phyloP scores from a whole-genome alignment of 2,888 invertebrate species.

The Tuberolachnus salignus region DNA sequence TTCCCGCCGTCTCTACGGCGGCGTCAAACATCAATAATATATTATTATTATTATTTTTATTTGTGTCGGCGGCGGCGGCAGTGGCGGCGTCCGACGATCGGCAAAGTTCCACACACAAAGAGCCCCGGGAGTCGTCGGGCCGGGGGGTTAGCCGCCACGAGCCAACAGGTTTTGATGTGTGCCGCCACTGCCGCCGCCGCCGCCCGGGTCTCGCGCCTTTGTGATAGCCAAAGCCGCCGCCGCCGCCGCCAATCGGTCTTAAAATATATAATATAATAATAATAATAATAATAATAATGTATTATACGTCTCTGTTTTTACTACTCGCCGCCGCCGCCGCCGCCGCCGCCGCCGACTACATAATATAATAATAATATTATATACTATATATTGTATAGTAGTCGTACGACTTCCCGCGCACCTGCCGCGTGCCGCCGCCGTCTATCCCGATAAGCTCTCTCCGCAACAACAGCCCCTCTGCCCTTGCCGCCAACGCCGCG shows the following conservation, averaged over 20 bases:
- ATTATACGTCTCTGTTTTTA: slow-evolving; percentile 42
- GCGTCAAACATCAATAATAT: not conserved
- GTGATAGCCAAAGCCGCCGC: slow-evolving; percentile 18
- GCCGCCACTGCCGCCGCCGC: slow-evolving; percentile 49
- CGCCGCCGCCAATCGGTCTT: slow-evolving; percentile 35
- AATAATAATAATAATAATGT: slow-evolving; percentile 23
- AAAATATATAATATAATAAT: slow-evolving; percentile 40
- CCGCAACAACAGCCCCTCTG: no score
- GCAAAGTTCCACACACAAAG: slow-evolving; percentile 53
- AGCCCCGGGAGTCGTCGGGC: slow-evolving; percentile 8
- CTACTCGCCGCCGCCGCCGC: slow-evolving; percentile 20
- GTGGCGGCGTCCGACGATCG: slow-evolving; percentile 33
- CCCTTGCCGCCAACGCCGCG: no score
- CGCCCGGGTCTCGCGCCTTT: slow-evolving; percentile 35
- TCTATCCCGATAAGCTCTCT: no score
- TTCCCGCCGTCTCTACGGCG: not conserved
- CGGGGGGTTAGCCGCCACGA: slow-evolving; percentile 57
- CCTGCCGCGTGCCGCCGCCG: slow-evolving; percentile 6
- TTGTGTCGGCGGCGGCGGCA: slow-evolving; percentile 19
- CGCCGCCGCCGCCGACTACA: slow-evolving; percentile 12
- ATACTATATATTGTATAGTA: no score
- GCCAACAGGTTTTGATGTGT: slow-evolving; percentile 58
- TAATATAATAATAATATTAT: slow-evolving; percentile 21
- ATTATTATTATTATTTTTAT: slow-evolving; percentile 12
- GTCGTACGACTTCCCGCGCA: slow-evolving; percentile 2